Evolutionary conservation across 2,113 vertebrate species (phyloP), one percentile per base, ranked within the genome.

Genomic region (Pseudolaguvia tuberculata): DNA sequence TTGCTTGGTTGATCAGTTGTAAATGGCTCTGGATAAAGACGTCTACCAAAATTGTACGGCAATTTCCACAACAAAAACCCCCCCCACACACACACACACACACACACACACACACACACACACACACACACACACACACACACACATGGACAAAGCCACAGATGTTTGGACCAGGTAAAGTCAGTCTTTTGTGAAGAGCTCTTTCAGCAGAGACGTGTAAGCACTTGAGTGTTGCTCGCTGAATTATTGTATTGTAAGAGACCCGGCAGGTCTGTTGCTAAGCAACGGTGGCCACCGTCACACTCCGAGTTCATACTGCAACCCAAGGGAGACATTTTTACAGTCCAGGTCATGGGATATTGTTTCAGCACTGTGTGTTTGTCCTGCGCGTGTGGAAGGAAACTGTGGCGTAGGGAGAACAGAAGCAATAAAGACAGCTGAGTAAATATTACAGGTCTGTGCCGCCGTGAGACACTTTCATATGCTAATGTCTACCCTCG

Each of bases 371-470:
- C 61, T 55, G 56, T 72, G 68, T 70, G 53, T 74, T 72, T 79
- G 71, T 51, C 74, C 74, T 75, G 73, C 25, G 23, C 76, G 74
- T 80, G 75, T 66, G 78, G 79, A 76, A 74, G 72, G 79, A 75
- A 75, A 80, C 47, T 70, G 59, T 20, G n/a, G 51, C 27, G 58
- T 55, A 69, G 69, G 48, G 80, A 65, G 69, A 72, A 70, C 66
- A 70, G 74, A 70, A 63, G 31, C 66, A 50, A 63, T 17, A 62
- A 45, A 59, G 69, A 73, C 70, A 80, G 77, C 77, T 81, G 79
- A 66, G 78, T 82, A 80, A 77, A 82, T 63, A 76, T 77, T 79
- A 75, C 67, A 71, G 74, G 72, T 21, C 79, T 75, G 76, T n/a
- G n/a, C n/a, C 73, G 73, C 35, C 50, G 45, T 73, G 45, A 59